Base-by-base conservation (phyloP, 2,113 vertebrate species). In the Calyptommatus sinebrachiatus region DNA sequence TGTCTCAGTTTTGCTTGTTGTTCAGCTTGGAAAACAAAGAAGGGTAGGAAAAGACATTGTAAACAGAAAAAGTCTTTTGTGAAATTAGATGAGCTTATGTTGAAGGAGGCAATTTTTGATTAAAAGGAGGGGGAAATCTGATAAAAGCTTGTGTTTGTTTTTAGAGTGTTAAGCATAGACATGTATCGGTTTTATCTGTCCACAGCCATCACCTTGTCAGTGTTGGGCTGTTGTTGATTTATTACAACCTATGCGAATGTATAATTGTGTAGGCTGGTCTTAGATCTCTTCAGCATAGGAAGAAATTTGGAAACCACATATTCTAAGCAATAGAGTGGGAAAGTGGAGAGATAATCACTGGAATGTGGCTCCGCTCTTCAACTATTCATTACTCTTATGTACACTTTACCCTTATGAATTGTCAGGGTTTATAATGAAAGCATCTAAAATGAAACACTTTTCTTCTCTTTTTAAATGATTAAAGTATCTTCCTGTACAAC, bases 121-220 rank as follows among this genome's bases (percentile, higher is more conserved):
- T 91, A 91, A 93, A 92, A 88, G 88, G 79, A 89, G 84, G 65
- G 28, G 29, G 80, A 79, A 87, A 92, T 91, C 92, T 89, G 92
- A 93, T 92, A 92, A 91, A 89, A 91, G 82, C 80, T 57, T 85
- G 81, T 92, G 83, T 92, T 93, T 91, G 90, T 89, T 93, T 93
- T 93, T 85, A 86, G 87, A 92, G 89, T 92, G 78, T 75, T 78
- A 87, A 86, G 86, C 46, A 78, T 83, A 82, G 88, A 76, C 28
- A 41, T 78, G 71, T 90, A 89, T 92, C 86, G 50, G 66, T 91
- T 91, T 92, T 90, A 93, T 93, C 92, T 91, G 93, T 94, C 92
- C 92, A 93, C 91, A 88, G 89, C 86, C 90, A 92, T 91, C 90
- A 90, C 88, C 89, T 89, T 93, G 93, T 93, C 92, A 93, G 91